Evolutionary conservation across 2,797 vertebrate genomes (phyloP).

Genomic region (Melanotaenia nigrans): DNA sequence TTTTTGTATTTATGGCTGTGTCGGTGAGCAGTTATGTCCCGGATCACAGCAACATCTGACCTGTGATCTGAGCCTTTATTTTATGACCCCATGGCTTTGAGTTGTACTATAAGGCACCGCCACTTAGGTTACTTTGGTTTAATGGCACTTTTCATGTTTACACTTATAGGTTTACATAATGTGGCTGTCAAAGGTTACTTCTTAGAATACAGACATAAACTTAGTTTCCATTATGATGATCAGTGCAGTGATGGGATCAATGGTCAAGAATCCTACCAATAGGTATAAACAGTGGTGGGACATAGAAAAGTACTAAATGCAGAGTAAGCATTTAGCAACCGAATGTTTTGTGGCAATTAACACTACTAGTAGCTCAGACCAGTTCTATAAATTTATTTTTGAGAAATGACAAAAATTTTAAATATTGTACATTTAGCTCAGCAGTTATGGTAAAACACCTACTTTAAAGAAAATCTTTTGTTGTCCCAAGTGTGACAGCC

Average conservation of each 20-base stretch:
- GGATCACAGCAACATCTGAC: conserved; percentile 70
- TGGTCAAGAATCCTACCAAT: conserved; percentile 17
- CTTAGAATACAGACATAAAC: conserved; percentile 29
- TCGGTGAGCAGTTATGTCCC: conserved; percentile 65
- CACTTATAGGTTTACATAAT: conserved; percentile 26
- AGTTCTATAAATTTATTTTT: neutral
- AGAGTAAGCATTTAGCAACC: neutral
- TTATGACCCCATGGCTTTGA: conserved; percentile 50
- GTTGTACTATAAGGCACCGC: conserved; percentile 43
- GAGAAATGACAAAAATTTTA: neutral
- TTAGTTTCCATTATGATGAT: conserved; percentile 14
- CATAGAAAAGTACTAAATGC: neutral
- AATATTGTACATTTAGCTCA: neutral
- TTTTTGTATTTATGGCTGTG: conserved; percentile 73
- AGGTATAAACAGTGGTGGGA: neutral
- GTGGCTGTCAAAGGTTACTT: conserved; percentile 18
- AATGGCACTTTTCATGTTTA: conserved; percentile 38
- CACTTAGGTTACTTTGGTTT: conserved; percentile 58
- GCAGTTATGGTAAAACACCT: neutral
- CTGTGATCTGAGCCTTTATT: conserved; percentile 60
- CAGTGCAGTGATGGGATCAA: conserved; percentile 1
- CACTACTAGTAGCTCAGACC: neutral
- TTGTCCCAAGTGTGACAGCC: neutral
- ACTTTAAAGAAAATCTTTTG: neutral
- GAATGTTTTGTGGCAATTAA: neutral